phyloP scores from a whole-genome alignment of 2,888 invertebrate genomes.

The Sinopyrophorus schimmeli region DNA sequence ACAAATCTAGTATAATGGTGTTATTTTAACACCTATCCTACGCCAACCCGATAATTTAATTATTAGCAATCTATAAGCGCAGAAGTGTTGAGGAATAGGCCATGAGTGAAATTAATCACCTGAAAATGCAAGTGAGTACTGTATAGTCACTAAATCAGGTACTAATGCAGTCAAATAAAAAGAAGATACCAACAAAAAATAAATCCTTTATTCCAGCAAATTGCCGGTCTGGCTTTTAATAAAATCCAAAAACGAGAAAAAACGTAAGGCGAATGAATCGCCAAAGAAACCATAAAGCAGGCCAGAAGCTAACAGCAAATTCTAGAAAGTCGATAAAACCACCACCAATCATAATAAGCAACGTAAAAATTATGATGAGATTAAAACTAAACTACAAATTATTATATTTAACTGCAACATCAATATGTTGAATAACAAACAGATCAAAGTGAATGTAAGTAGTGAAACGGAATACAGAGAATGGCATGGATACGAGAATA shows the following conservation, averaged over 20 bases:
- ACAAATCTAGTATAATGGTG: too few relatives aligned
- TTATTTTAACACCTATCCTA: too few relatives aligned
- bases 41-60: too few relatives aligned
- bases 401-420: conserved; percentile 7
- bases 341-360: conserved; percentile 4
- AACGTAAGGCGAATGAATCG: conserved; percentile 3
- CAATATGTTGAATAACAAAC: conserved; percentile 23
- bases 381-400: conserved; percentile 3
- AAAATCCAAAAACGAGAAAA: conserved; percentile 8
- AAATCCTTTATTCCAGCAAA: conserved; percentile 3
- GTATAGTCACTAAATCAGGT: conserved; percentile 1
- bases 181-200: conserved; percentile 3
- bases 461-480: conserved; percentile 6
- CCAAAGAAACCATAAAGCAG: conserved; percentile 8
- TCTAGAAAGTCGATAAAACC: conserved; percentile 5
- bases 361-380: conserved; percentile 3
- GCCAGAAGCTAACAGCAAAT: conserved; percentile 3
- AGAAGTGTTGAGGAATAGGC: too few relatives aligned
- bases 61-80: too few relatives aligned
- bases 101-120: too few relatives aligned
- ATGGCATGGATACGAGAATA: conserved; percentile 8
- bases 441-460: conserved; percentile 19
- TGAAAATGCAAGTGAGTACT: conserved; percentile 2
- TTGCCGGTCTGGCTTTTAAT: conserved; percentile 4
- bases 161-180: conserved; percentile 5